phyloP scores from a whole-genome alignment of 1,140 invertebrate species.

The Ceratitis capitata region DNA sequence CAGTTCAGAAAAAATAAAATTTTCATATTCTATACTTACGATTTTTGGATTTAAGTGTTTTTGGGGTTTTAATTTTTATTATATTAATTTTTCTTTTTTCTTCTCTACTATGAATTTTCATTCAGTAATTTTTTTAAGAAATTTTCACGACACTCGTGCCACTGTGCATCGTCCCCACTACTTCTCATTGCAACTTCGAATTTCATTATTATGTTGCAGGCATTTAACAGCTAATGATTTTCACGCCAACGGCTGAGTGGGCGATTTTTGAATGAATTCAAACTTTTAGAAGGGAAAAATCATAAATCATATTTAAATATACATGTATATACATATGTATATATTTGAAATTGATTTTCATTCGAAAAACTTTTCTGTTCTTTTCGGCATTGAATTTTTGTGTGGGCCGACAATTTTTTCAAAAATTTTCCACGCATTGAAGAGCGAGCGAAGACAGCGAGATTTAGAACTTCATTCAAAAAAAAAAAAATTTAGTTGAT shows the following conservation, averaged over 20 bases:
- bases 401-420: background rate
- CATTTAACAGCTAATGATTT: slow-evolving; percentile 5
- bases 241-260: background rate
- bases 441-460: background rate
- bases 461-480: background rate
- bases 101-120: too few species aligned
- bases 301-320: background rate
- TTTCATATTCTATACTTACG: too few species aligned
- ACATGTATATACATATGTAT: background rate
- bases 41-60: too few species aligned
- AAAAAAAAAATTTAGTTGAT: background rate
- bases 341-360: background rate
- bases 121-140: too few species aligned
- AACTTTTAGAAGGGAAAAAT: background rate
- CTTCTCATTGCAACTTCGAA: background rate
- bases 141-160: too few species aligned
- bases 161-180: background rate
- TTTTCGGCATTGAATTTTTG: background rate
- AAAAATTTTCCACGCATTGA: background rate
- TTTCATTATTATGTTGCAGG: background rate
- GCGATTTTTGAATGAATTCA: background rate
- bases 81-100: too few species aligned
- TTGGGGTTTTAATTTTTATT: too few species aligned
- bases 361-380: background rate
- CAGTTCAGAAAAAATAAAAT: too few species aligned